Conservation (phyloP, 64 coral and sea anemone species). For the Dendrophyllia cribrosa region DNA sequence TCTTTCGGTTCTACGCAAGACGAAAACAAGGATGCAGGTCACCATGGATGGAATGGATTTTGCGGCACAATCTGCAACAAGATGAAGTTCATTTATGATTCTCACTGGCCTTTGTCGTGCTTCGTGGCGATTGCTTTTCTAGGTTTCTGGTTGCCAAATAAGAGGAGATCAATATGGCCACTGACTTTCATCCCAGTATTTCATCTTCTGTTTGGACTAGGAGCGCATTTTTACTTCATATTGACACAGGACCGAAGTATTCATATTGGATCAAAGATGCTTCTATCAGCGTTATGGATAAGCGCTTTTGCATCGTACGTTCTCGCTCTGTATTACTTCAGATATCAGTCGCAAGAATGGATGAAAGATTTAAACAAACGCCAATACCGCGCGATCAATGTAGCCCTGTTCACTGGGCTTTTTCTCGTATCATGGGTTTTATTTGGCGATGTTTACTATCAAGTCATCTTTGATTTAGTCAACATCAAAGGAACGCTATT, state of each 20-base stretch:
- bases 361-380: slow-evolving; percentile 23
- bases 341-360: slow-evolving; percentile 43
- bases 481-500: slow-evolving; percentile 45
- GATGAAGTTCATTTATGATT: slow-evolving; percentile 27
- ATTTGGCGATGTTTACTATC: slow-evolving; percentile 62
- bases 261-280: slow-evolving; percentile 73
- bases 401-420: slow-evolving; percentile 44
- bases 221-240: slow-evolving; percentile 68
- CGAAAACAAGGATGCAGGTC: too few relatives aligned
- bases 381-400: slow-evolving; percentile 37
- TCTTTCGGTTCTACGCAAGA: background rate
- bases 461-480: slow-evolving; percentile 76
- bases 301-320: slow-evolving; percentile 44
- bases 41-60: background rate
- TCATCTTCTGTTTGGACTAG: slow-evolving; percentile 54
- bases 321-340: slow-evolving; percentile 47
- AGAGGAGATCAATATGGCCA: slow-evolving; percentile 58
- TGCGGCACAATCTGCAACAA: background rate
- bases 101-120: slow-evolving; percentile 55
- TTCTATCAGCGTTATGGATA: slow-evolving; percentile 62
- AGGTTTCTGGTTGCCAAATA: slow-evolving; percentile 67
- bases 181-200: slow-evolving; percentile 48
- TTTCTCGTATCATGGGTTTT: slow-evolving; percentile 64
- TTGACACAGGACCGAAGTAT: background rate
- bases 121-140: slow-evolving; percentile 55